Conservation (phyloP, 2,113 vertebrate species). For the Connochaetes taurinus region DNA sequence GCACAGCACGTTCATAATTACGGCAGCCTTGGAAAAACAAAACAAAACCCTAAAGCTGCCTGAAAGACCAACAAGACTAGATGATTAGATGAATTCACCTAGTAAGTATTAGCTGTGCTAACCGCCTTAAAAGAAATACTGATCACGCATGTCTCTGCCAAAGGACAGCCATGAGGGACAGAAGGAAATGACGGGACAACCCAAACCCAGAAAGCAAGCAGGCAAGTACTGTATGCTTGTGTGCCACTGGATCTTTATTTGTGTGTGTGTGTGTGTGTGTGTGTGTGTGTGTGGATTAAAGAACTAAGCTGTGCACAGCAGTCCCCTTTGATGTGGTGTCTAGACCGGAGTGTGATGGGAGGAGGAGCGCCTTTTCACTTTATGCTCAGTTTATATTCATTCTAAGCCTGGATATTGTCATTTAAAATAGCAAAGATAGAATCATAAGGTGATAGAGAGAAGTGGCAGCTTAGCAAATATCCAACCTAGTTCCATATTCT, state of each 20-base stretch:
- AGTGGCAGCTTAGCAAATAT: background rate
- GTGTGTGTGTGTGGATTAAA: background rate
- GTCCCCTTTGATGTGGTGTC: rapidly evolving
- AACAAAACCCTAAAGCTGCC: background rate
- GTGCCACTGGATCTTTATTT: background rate
- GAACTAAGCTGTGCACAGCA: too few relatives aligned
- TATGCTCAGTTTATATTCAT: background rate
- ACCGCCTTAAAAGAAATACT: background rate
- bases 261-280: background rate
- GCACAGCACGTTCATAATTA: background rate
- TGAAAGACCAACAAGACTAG: background rate
- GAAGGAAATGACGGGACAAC: background rate
- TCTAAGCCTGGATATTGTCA: background rate
- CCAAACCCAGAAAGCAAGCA: background rate
- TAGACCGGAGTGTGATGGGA: background rate
- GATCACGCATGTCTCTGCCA: too few relatives aligned
- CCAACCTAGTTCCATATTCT: background rate
- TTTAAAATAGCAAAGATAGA: background rate
- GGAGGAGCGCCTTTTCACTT: rapidly evolving
- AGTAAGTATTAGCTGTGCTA: background rate
- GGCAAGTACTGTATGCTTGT: rapidly evolving
- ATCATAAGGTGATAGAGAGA: background rate
- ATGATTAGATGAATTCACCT: background rate
- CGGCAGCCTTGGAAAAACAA: background rate
- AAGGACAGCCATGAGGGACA: background rate